Percentiles rank a stretch among this genome's conserved stretches.
Evolutionary conservation across 2,113 vertebrate species (phyloP).

Genomic region (Alethe diademata): DNA sequence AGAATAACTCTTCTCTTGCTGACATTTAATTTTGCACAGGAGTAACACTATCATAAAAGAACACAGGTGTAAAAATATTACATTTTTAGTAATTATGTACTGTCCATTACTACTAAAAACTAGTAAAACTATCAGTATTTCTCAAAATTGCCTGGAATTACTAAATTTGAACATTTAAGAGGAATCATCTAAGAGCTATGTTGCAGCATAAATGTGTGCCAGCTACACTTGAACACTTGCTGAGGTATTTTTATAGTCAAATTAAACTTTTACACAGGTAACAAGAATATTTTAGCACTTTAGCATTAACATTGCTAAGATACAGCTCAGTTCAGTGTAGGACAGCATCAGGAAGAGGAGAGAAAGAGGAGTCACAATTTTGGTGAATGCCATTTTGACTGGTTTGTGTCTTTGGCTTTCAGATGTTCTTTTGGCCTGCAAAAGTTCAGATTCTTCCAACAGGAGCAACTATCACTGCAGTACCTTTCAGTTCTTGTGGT

Average conservation of each 20-base stretch:
- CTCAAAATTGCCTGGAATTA: constrained; percentile 3
- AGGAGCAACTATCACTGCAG: neutral
- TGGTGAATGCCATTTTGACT: neutral
- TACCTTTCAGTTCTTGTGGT: neutral
- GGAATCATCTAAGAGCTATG: neutral
- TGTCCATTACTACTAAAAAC: neutral
- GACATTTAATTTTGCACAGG: constrained; percentile 48
- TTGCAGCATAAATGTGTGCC: neutral
- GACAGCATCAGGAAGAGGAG: neutral
- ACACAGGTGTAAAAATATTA: constrained; percentile 66
- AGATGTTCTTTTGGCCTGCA: neutral
- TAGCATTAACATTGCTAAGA: neutral
- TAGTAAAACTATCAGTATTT: constrained; percentile 7
- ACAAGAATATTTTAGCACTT: neutral
- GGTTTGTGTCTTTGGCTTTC: neutral
- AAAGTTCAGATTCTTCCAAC: neutral
- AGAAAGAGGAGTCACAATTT: rapidly evolving
- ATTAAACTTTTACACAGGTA: neutral
- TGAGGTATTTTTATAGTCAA: neutral
- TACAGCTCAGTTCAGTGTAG: neutral
- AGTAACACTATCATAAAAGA: constrained; percentile 31
- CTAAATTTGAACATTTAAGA: constrained; percentile 12
- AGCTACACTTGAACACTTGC: neutral
- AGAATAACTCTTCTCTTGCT: constrained; percentile 32
- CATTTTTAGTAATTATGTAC: constrained; percentile 18